Base-by-base conservation (phyloP, 2,113 vertebrate species). In the Eulemur macaco region DNA sequence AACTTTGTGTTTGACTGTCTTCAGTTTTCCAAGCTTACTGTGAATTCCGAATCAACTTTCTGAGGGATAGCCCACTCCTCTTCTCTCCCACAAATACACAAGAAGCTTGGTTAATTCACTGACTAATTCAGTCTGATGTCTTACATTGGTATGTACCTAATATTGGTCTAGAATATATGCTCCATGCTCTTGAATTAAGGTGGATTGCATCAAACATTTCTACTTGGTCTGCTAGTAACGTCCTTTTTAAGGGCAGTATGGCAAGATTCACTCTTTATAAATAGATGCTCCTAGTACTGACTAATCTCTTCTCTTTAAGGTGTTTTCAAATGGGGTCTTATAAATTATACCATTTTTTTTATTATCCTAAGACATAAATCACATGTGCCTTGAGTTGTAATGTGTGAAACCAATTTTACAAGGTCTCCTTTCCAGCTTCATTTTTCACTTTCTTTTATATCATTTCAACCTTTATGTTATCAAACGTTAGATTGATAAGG, bases 401-500 rank as follows among this genome's bases (percentile, higher is more conserved):
- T 94, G n/a, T 69, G 45, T 95, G 56, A 94, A 90, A 91, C 17
- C 50, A 89, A 66, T 91, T 92, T 95, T 94, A 69, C 45, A 64
- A 96, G 64, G 39, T 78, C 64, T 91, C 54, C 89, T 93, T 92
- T 71, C 52, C 23, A 81, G 29, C 56, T 86, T 96, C 50, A 82
- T 96, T 96, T 97, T 92, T 95, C 68, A 96, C 23, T 42, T 94
- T 92, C 52, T 45, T 94, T 92, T 94, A 85, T 47, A 82, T 86
- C 54, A 52, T 81, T 85, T 92, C 84, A 89, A 21, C 2, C 4
- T 95, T 94, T 91, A 47, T 85, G 91, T 82, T 91, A 93, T 89
- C 78, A 92, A 91, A 89, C 73, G 39, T 91, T 89, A 93, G 68
- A 56, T 37, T 93, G 86, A 94, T 87, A 95, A 96, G 56, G 17